Evolutionary conservation across 2,113 vertebrate species (phyloP).

Genomic region (Fulica atra): DNA sequence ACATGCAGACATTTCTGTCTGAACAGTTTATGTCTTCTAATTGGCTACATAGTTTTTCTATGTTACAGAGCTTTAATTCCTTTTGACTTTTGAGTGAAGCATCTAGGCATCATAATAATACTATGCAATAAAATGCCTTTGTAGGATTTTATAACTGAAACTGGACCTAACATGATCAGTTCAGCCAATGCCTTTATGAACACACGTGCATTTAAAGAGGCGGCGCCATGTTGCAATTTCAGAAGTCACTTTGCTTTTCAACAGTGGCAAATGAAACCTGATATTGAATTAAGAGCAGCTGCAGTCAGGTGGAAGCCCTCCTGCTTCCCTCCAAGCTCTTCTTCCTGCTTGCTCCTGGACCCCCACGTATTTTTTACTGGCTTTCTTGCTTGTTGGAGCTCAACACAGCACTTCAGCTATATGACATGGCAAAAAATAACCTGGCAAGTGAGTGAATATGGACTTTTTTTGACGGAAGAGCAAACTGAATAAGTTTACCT

Average conservation of each 20-base stretch:
- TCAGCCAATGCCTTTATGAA: background rate
- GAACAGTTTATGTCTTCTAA: conserved; percentile 9
- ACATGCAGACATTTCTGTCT: background rate
- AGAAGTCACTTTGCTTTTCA: background rate
- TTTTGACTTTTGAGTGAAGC: background rate
- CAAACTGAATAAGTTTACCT: background rate
- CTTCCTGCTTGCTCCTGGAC: background rate
- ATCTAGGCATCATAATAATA: conserved; percentile 1
- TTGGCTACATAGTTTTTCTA: background rate
- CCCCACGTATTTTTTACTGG: background rate
- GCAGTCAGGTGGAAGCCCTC: background rate
- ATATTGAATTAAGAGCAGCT: background rate
- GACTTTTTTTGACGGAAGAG: background rate
- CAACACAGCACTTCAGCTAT: background rate
- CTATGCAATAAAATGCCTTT: background rate
- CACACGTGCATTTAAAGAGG: background rate
- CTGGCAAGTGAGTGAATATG: background rate
- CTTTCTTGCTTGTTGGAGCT: background rate
- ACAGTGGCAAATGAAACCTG: background rate
- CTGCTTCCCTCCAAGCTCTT: background rate
- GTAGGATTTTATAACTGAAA: background rate
- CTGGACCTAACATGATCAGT: background rate
- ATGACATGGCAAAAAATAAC: background rate
- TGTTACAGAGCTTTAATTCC: conserved; percentile 4
- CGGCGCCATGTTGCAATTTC: background rate